A percentile compares a stretch with the other conserved stretches of the same genome.
These are phyloP conservation scores for Linurgus olivaceus DNA, from an alignment of 2,797 vertebrate genomes.

Conservation along the genomic window DNA sequence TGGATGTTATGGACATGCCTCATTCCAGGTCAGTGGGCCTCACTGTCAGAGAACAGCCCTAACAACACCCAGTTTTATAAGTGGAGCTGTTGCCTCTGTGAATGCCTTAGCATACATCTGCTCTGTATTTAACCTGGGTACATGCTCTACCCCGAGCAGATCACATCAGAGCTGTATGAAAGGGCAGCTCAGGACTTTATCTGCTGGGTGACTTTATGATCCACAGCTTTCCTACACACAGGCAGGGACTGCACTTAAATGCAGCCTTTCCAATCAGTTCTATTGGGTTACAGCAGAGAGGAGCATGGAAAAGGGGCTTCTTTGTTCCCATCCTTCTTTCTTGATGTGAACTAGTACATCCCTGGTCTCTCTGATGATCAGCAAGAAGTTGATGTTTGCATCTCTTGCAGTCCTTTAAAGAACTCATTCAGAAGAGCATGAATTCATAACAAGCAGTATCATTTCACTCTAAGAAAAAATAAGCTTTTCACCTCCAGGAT, in stretches of 20 bases:
- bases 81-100: background rate
- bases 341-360: background rate
- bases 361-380: background rate
- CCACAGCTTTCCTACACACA: background rate
- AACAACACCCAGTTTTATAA: background rate
- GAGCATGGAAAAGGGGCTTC: fast-evolving
- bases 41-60: background rate
- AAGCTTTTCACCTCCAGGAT: background rate
- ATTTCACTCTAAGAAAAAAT: background rate
- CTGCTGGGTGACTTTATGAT: background rate
- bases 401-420: background rate
- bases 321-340: background rate
- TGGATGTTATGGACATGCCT: background rate
- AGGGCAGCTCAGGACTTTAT: background rate
- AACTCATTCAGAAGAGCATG: background rate
- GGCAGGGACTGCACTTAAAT: background rate
- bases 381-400: background rate
- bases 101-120: background rate
- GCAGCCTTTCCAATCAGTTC: background rate
- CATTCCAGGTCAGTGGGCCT: background rate
- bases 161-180: background rate
- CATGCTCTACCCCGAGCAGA: background rate
- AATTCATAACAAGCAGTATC: background rate
- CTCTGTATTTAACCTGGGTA: background rate
- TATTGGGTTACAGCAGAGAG: background rate